These are phyloP conservation scores for Dascillus cervinus DNA, from an alignment of 2,888 invertebrate genomes.

Conservation along the genomic window DNA sequence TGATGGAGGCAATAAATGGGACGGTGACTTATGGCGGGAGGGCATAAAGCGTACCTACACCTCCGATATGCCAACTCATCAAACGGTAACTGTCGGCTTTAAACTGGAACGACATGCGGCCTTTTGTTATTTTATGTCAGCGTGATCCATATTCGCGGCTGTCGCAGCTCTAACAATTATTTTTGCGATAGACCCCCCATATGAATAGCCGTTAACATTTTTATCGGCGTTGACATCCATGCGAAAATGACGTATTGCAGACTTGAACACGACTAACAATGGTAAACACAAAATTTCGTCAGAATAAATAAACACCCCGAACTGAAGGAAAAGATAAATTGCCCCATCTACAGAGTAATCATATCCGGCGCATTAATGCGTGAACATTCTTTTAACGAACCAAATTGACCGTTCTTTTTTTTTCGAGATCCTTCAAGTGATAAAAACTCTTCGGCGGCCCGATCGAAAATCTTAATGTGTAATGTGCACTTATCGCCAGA, in stretches of 20 bases:
- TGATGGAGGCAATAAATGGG: slow-evolving; percentile 12
- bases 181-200: slow-evolving; percentile 13
- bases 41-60: slow-evolving; percentile 18
- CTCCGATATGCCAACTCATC: slow-evolving; percentile 22
- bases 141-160: slow-evolving; percentile 17
- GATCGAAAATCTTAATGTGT: too few species aligned
- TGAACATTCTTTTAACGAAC: slow-evolving; percentile 11
- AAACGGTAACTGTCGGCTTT: slow-evolving; percentile 19
- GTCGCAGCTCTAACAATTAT: slow-evolving; percentile 20
- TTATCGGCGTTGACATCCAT: neutral
- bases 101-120: slow-evolving; percentile 10
- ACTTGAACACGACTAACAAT: neutral
- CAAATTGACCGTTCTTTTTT: neutral
- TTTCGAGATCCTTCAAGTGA: neutral
- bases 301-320: slow-evolving; percentile 15
- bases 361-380: slow-evolving; percentile 21
- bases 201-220: neutral
- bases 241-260: neutral
- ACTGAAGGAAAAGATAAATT: slow-evolving; percentile 18
- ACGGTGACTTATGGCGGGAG: slow-evolving; percentile 22
- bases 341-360: slow-evolving; percentile 21
- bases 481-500: too few species aligned
- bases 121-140: slow-evolving; percentile 21
- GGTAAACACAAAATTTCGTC: slow-evolving; percentile 10
- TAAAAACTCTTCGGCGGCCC: neutral